Evolutionary conservation across 2,888 invertebrate species (phyloP).

Genomic region (Pinctada fucata): DNA sequence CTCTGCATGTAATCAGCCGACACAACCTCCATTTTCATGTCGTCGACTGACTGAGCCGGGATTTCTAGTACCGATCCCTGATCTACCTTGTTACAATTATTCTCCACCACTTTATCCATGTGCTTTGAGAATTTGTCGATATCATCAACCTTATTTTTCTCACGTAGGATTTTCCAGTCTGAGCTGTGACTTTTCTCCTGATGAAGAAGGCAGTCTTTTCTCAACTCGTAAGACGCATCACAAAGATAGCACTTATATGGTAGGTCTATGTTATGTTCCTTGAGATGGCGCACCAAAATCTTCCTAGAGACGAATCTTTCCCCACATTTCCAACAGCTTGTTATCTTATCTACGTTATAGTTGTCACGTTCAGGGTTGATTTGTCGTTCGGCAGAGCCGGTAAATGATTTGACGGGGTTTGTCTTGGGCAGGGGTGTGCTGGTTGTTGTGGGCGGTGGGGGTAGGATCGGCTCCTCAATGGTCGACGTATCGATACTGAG

Average conservation of each 20-base stretch:
- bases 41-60: constrained; percentile 57
- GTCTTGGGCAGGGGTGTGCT: constrained; percentile 21
- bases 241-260: constrained; percentile 94
- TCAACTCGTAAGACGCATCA: constrained; percentile 89
- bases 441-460: neutral
- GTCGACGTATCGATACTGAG: constrained; percentile 33
- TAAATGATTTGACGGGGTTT: constrained; percentile 46
- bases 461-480: constrained; percentile 32
- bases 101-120: constrained; percentile 70
- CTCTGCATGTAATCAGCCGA: constrained; percentile 68
- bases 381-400: constrained; percentile 57
- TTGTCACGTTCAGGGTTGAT: constrained; percentile 74
- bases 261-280: constrained; percentile 77
- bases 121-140: constrained; percentile 65
- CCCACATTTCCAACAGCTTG: constrained; percentile 72
- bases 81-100: constrained; percentile 59
- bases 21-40: constrained; percentile 57
- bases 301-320: constrained; percentile 68
- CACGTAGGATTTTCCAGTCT: constrained; percentile 88
- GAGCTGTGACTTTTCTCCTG: constrained; percentile 85
- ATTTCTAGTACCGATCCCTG: constrained; percentile 57
- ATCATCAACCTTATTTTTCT: constrained; percentile 71
- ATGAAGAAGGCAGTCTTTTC: constrained; percentile 89
- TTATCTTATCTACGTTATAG: constrained; percentile 74
- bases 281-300: constrained; percentile 71